Evolutionary conservation across 1,140 invertebrate genomes (phyloP).

Genomic region (Drosophila jambulina): DNA sequence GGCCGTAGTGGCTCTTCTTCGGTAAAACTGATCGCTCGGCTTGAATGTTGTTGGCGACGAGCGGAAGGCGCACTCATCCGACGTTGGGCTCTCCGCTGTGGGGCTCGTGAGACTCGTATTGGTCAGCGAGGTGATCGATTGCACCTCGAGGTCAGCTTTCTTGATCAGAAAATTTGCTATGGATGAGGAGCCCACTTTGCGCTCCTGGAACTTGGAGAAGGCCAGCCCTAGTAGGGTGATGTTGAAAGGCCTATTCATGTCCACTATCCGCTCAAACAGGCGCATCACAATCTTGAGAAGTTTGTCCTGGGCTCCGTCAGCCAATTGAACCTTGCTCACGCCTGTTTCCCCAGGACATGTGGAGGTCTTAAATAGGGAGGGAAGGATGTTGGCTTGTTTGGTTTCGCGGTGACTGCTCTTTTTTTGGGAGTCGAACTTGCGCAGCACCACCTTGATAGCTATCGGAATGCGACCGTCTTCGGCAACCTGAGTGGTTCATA

Average conservation of each 20-base stretch:
- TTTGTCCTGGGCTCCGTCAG: slow-evolving; percentile 87
- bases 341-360: slow-evolving; percentile 84
- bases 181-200: slow-evolving; percentile 87
- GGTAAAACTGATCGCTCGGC: slow-evolving; percentile 81
- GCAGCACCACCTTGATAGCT: slow-evolving; percentile 89
- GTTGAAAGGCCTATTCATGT: slow-evolving; percentile 90
- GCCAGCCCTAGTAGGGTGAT: slow-evolving; percentile 91
- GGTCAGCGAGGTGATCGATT: slow-evolving; percentile 88
- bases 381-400: slow-evolving; percentile 89
- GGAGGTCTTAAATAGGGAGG: slow-evolving; percentile 87
- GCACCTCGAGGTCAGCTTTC: slow-evolving; percentile 89
- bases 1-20: slow-evolving; percentile 80
- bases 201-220: slow-evolving; percentile 92
- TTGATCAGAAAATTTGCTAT: slow-evolving; percentile 90
- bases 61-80: slow-evolving; percentile 74
- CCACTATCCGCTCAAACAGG: slow-evolving; percentile 90
- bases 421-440: slow-evolving; percentile 88
- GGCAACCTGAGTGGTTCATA: slow-evolving; percentile 84
- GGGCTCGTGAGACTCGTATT: slow-evolving; percentile 81
- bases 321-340: slow-evolving; percentile 84
- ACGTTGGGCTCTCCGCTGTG: slow-evolving; percentile 56
- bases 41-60: slow-evolving; percentile 79
- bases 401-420: slow-evolving; percentile 89
- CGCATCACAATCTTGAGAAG: slow-evolving; percentile 90
- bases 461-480: slow-evolving; percentile 92